Base-by-base conservation (phyloP, 2,888 invertebrate genomes). In the Drosophila mimica region DNA sequence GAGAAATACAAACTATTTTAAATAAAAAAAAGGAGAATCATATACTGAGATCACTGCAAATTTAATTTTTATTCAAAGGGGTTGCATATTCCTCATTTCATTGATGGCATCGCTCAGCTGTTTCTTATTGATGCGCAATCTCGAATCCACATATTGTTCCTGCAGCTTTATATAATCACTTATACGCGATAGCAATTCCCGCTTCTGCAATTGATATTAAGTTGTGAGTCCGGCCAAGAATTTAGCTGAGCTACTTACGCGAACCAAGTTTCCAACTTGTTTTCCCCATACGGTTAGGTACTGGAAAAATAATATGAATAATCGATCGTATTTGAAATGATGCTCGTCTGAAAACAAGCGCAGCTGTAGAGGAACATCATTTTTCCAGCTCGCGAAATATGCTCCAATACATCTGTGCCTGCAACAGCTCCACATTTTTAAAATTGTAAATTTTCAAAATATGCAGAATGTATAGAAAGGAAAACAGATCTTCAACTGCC, bases 1-100 rank as follows among this genome's bases (percentile, higher is more conserved):
- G 87, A 81, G 59, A 79, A 74, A 84, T 73, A 84, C 73, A 82
- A 81, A 83, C 77, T 87, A 85, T 85, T 87, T 85, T 87, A 81
- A 85, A 87, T 85, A 85, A 84, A 84, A 79, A 51, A 15, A n/a
- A 11, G 4, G 36, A 25, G 36, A 25, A 54, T 17, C 30, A 43
- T 31, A 57, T n/a, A 49, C 34, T 56, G 46, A 63, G 8, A 20
- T 28, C 30, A 60, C 6, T 43, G 33, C 4, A 40, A 33, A 59
- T 33, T 31, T 9, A 31, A 43, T 57, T 43, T 43, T 40, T 20
- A 43, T 40, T 40, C 11, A 40, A 17, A 28, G 15, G 8, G n/a
- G 4, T 46, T 15, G 46, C 46, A 25, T 15, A 4, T 46, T 46
- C 46, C 17, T 43, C 8, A 20, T 7, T 38, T 15, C 17, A 11